phyloP scores from a whole-genome alignment of 2,797 vertebrate genomes.

The Ambastaia sidthimunki region DNA sequence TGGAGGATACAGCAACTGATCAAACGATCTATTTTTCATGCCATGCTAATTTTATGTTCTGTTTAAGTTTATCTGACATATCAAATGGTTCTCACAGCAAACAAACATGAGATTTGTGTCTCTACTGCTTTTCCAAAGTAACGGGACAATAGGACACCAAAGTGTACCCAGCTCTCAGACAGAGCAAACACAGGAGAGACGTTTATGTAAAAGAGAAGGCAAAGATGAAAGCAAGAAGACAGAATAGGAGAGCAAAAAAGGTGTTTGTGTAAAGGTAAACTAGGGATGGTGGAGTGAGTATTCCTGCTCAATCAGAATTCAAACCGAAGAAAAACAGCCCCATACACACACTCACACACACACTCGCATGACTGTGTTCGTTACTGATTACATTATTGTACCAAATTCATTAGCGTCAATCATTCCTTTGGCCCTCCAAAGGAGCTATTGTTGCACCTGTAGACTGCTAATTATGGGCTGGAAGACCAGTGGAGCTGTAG shows the following conservation, averaged over 20 bases:
- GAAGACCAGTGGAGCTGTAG: conserved; percentile 27
- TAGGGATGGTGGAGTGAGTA: conserved; percentile 16
- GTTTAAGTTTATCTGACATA: not conserved
- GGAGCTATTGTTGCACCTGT: conserved; percentile 56
- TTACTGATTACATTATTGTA: conserved; percentile 51
- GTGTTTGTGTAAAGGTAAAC: not conserved
- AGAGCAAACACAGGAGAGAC: conserved; percentile 21
- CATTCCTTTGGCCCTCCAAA: conserved; percentile 38
- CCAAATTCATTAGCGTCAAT: conserved; percentile 59
- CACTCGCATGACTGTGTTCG: conserved; percentile 36
- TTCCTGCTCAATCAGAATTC: conserved; percentile 47
- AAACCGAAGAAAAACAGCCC: conserved; percentile 18
- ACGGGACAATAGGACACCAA: not conserved
- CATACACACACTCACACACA: conserved; percentile 26
- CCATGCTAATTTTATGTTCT: not conserved
- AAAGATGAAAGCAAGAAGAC: conserved; percentile 21
- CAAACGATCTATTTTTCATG: not conserved
- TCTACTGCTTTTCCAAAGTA: not conserved
- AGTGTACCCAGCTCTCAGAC: not conserved
- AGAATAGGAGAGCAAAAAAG: conserved; percentile 10
- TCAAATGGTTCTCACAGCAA: not conserved
- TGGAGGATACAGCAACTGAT: not conserved
- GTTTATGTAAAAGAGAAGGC: conserved; percentile 26
- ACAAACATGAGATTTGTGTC: not conserved
- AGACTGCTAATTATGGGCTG: conserved; percentile 50